Evolutionary conservation across 2,797 vertebrate genomes (phyloP).

Genomic region (Tangara arthus): DNA sequence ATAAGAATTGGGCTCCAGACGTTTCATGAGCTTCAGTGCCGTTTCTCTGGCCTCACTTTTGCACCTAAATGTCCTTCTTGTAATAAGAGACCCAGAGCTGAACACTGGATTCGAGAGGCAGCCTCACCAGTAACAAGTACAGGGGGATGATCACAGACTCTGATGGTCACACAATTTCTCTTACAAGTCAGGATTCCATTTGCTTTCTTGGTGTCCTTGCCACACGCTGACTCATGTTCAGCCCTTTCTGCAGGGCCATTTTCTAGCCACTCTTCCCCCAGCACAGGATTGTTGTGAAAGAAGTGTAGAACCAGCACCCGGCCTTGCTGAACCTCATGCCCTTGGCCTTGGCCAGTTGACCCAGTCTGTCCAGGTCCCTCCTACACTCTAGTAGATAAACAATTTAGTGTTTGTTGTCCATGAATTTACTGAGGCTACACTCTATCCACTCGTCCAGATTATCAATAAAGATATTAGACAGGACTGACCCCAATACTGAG

Average conservation of each 20-base stretch:
- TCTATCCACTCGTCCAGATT: neutral
- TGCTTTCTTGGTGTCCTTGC: neutral
- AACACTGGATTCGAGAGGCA: fast-evolving
- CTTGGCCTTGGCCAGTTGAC: neutral
- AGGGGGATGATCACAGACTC: neutral
- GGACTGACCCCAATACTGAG: neutral
- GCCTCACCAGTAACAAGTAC: neutral
- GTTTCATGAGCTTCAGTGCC: neutral
- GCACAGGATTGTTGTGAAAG: too few species aligned
- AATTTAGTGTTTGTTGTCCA: neutral
- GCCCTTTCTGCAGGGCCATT: too few species aligned
- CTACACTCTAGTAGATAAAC: neutral
- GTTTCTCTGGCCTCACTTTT: neutral
- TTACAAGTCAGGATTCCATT: neutral
- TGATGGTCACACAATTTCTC: neutral
- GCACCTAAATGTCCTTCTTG: neutral
- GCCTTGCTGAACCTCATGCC: neutral
- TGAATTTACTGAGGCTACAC: neutral
- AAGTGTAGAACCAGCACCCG: neutral
- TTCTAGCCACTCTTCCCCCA: neutral
- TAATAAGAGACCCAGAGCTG: neutral
- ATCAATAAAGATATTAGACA: neutral
- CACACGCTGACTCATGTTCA: neutral
- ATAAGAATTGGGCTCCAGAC: neutral
- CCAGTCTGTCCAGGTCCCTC: neutral